Evolutionary conservation across 2,113 vertebrate species (phyloP).

Genomic region (Campylomormyrus tamandua): DNA sequence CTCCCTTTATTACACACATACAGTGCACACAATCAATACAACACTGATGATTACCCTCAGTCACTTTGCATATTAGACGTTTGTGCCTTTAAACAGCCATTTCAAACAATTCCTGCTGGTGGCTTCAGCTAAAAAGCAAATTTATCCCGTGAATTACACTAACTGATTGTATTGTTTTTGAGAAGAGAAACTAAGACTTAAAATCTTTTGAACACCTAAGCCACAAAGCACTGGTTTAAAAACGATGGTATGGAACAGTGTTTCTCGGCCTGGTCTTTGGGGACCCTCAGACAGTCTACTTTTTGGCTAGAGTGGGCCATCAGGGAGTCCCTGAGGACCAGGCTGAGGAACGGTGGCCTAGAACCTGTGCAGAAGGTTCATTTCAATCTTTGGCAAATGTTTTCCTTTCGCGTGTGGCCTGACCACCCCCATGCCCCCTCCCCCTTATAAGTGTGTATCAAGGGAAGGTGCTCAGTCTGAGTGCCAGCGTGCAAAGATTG

Average conservation of each 20-base stretch:
- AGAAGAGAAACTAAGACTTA: background rate
- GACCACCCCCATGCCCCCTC: background rate
- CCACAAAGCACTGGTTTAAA: background rate
- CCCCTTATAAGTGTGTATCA: background rate
- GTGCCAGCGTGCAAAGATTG: background rate
- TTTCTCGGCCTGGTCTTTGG: background rate
- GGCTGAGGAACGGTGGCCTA: background rate
- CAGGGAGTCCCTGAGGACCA: background rate
- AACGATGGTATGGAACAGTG: background rate
- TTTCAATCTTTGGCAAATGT: background rate
- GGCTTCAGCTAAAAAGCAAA: background rate
- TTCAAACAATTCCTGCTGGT: background rate
- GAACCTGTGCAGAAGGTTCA: background rate
- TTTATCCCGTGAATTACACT: background rate
- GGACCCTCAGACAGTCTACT: background rate
- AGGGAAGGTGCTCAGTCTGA: background rate
- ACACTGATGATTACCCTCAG: background rate
- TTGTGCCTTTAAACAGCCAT: background rate
- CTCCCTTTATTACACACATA: background rate
- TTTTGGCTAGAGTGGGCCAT: background rate
- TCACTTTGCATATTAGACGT: background rate
- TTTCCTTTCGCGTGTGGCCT: background rate
- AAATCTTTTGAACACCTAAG: background rate
- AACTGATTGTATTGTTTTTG: background rate
- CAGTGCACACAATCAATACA: background rate